Conservation (phyloP, 2,113 vertebrate genomes). For the Zootoca vivipara region DNA sequence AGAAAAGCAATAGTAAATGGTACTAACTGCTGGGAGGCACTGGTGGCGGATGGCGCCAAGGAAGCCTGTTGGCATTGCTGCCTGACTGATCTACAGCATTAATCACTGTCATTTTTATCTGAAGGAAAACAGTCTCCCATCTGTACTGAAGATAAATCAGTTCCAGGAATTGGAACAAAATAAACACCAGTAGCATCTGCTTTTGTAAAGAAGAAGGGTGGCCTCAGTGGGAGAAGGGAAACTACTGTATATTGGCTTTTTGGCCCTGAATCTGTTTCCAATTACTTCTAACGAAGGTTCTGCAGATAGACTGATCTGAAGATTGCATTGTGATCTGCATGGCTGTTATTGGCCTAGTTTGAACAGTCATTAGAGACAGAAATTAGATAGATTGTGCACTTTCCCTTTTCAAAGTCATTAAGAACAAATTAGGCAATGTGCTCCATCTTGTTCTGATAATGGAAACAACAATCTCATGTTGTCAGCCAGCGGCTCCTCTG, state of each 20-base stretch:
- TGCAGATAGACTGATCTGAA: constrained; percentile 39
- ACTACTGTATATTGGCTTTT: neutral
- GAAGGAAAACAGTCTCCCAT: constrained; percentile 19
- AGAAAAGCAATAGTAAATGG: neutral
- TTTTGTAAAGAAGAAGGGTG: constrained; percentile 9
- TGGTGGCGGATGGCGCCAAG: neutral
- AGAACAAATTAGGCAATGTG: constrained; percentile 4
- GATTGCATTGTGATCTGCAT: constrained; percentile 30
- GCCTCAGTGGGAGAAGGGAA: neutral
- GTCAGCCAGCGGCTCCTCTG: neutral
- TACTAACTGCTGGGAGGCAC: neutral
- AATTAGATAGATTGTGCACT: neutral
- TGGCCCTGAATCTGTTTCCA: constrained; percentile 35
- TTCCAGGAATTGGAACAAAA: constrained; percentile 54
- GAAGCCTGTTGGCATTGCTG: too few relatives aligned
- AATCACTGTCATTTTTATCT: constrained; percentile 25
- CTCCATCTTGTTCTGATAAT: neutral
- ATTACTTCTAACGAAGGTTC: constrained; percentile 6
- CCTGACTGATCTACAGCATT: neutral
- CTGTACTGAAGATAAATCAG: neutral
- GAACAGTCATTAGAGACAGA: neutral
- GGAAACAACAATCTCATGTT: neutral
- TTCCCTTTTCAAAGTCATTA: constrained; percentile 4
- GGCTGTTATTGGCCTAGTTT: constrained; percentile 4
- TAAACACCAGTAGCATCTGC: constrained; percentile 10